Evolutionary conservation across 2,797 vertebrate species (phyloP).

Genomic region (Pogoniulus pusillus): DNA sequence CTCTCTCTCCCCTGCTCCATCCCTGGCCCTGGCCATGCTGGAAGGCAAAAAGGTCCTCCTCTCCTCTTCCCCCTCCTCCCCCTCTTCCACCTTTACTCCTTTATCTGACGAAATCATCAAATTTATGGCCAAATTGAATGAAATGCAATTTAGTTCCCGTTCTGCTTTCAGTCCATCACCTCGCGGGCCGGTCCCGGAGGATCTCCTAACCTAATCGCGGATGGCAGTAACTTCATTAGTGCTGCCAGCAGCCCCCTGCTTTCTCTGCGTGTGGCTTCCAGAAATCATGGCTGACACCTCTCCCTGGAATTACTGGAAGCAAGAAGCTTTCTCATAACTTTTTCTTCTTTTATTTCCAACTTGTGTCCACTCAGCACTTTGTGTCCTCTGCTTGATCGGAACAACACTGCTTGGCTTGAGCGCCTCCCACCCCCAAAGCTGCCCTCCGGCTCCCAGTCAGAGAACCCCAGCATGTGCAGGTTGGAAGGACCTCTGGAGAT

Average conservation of each 20-base stretch:
- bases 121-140: constrained; percentile 77
- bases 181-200: constrained; percentile 65
- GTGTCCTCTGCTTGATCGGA: fast-evolving
- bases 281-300: constrained; percentile 64
- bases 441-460: not conserved
- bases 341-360: not conserved
- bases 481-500: too few relatives aligned
- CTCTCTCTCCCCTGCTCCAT: not conserved
- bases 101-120: constrained; percentile 71
- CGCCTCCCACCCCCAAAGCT: not conserved
- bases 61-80: not conserved
- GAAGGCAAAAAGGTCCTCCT: not conserved
- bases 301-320: constrained; percentile 69
- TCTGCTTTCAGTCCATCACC: constrained; percentile 75
- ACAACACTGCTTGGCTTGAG: not conserved
- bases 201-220: constrained; percentile 82
- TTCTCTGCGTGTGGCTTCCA: constrained; percentile 59
- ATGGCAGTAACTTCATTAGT: constrained; percentile 85
- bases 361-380: constrained; percentile 45
- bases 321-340: constrained; percentile 36
- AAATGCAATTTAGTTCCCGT: constrained; percentile 77
- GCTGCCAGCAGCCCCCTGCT: constrained; percentile 58
- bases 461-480: too few relatives aligned
- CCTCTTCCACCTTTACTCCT: constrained; percentile 12
- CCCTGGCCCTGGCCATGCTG: not conserved